Conservation (phyloP, 2,113 vertebrate species). For the Brachirus orientalis region DNA sequence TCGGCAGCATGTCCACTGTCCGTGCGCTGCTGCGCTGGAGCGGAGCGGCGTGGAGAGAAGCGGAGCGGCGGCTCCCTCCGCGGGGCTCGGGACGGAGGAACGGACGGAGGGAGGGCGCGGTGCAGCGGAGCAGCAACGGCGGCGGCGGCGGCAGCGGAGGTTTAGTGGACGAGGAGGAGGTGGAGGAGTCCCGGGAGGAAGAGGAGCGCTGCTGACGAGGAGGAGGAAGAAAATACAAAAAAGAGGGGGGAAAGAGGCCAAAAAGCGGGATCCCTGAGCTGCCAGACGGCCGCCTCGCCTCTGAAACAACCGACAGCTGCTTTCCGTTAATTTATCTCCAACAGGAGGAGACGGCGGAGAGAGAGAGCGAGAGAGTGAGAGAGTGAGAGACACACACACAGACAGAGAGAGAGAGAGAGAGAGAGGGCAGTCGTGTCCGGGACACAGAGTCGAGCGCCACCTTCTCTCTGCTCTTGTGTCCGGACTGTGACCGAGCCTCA, state of each 20-base stretch:
- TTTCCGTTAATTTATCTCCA: constrained; percentile 66
- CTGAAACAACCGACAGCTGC: constrained; percentile 63
- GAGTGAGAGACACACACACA: too few relatives aligned
- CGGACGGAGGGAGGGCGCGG: constrained; percentile 40
- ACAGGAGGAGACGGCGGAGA: constrained; percentile 47
- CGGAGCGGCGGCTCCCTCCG: constrained; percentile 44
- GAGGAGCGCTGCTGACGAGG: constrained; percentile 1
- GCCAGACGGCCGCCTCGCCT: constrained; percentile 60
- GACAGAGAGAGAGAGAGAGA: constrained; percentile 22
- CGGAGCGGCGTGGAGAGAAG: constrained; percentile 29
- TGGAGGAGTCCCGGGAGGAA: constrained; percentile 31
- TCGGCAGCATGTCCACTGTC: constrained; percentile 39
- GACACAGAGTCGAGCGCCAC: constrained; percentile 53
- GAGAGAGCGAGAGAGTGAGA: constrained; percentile 17
- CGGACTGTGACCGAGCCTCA: constrained; percentile 6
- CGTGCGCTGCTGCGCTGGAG: constrained; percentile 49
- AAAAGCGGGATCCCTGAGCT: constrained; percentile 54
- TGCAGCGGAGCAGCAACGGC: constrained; percentile 27
- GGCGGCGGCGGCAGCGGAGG: constrained; percentile 25
- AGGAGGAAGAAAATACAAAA: constrained; percentile 7
- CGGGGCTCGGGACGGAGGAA: constrained; percentile 23
- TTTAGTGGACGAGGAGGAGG: too few relatives aligned
- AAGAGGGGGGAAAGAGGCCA: background rate
- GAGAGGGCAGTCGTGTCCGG: constrained; percentile 50
- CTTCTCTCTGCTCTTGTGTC: constrained; percentile 40